Evolutionary conservation across 2,113 vertebrate genomes (phyloP).

Genomic region (Plecturocebus donacophilus): DNA sequence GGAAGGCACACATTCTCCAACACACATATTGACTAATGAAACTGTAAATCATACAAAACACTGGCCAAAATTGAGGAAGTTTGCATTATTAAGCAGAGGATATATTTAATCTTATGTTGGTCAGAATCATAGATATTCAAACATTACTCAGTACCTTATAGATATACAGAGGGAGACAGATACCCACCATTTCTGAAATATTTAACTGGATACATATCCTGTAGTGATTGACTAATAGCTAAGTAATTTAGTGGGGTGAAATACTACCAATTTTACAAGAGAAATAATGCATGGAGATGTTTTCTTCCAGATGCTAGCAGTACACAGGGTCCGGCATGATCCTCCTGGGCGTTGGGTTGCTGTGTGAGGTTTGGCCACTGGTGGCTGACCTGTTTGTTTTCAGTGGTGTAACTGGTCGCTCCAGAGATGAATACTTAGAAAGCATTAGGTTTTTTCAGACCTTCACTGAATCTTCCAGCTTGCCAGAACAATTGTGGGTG

Average conservation of each 20-base stretch:
- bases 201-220: not conserved
- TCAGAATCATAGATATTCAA: not conserved
- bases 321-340: not conserved
- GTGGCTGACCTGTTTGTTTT: not conserved
- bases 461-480: not conserved
- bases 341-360: not conserved
- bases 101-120: not conserved
- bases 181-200: not conserved
- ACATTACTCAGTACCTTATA: not conserved
- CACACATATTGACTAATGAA: not conserved
- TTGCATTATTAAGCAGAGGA: not conserved
- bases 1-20: not conserved
- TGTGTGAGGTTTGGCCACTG: not conserved
- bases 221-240: not conserved
- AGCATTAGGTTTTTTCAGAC: slow-evolving; percentile 15
- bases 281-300: not conserved
- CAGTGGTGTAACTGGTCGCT: not conserved
- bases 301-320: not conserved
- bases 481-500: not conserved
- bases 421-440: not conserved
- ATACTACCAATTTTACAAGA: not conserved
- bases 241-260: not conserved
- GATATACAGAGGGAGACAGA: not conserved
- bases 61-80: not conserved
- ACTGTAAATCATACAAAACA: not conserved